Evolutionary conservation across 2,888 invertebrate species (phyloP).

Genomic region (Agrotis segetum): DNA sequence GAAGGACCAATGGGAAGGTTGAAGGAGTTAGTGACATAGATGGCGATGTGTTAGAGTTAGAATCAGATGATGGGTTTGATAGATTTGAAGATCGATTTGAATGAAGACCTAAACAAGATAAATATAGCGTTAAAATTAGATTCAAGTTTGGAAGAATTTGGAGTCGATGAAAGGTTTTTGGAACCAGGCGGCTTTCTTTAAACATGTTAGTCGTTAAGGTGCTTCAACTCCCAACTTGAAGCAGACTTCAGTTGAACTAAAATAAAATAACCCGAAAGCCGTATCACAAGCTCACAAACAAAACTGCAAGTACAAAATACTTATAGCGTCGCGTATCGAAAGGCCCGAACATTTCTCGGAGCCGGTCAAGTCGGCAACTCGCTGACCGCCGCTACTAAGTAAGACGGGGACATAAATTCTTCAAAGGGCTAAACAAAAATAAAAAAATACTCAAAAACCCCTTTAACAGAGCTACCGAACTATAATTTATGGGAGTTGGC

Average conservation of each 20-base stretch:
- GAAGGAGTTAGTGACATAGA: neutral
- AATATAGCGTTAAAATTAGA: neutral
- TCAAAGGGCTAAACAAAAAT: constrained; percentile 89
- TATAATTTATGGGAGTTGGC: constrained; percentile 89
- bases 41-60: neutral
- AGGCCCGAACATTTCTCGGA: constrained; percentile 72
- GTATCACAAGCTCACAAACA: constrained; percentile 63
- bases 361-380: constrained; percentile 74
- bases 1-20: neutral
- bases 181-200: constrained; percentile 13
- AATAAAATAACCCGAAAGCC: constrained; percentile 58
- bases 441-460: constrained; percentile 83
- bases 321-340: constrained; percentile 66
- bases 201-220: constrained; percentile 38
- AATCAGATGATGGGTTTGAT: no score
- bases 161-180: neutral
- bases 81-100: no score
- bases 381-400: constrained; percentile 88
- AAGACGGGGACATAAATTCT: constrained; percentile 90
- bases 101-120: no score
- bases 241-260: constrained; percentile 48
- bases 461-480: constrained; percentile 91
- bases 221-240: constrained; percentile 43
- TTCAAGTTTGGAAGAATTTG: neutral
- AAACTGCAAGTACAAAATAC: constrained; percentile 65